Percentiles rank a stretch among this genome's conserved stretches.
These are phyloP conservation scores for Sphenodon punctatus DNA, from an alignment of 2,797 vertebrate species.

Conservation along the genomic window DNA sequence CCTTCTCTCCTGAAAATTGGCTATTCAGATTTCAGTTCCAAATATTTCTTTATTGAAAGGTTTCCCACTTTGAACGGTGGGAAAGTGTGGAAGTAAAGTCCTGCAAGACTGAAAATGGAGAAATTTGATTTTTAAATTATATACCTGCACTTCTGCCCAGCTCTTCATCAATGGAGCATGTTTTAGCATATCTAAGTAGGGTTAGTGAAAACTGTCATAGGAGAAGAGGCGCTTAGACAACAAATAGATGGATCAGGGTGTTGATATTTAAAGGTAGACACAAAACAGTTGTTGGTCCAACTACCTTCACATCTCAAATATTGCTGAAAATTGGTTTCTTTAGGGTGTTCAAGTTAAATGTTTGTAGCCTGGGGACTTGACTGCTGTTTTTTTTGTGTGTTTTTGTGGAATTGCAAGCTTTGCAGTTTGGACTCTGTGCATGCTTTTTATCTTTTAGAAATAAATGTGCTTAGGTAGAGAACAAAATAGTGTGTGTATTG, in stretches of 20 bases:
- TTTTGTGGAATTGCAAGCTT: background rate
- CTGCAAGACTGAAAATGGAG: background rate
- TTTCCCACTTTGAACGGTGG: background rate
- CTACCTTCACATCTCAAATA: too few relatives aligned
- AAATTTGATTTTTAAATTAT: background rate
- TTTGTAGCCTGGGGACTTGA: background rate
- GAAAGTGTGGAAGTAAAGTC: background rate
- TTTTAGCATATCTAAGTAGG: background rate
- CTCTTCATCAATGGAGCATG: background rate
- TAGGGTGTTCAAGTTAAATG: too few relatives aligned
- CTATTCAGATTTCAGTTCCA: background rate
- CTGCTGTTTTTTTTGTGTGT: background rate
- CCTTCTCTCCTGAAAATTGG: background rate
- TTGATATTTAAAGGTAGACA: background rate
- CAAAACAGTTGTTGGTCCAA: background rate
- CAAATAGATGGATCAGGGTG: slow-evolving; percentile 14
- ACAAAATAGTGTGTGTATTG: background rate
- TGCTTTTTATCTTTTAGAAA: background rate
- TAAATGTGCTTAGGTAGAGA: background rate
- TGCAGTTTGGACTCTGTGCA: background rate
- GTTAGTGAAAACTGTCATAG: background rate
- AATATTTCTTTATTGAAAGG: background rate
- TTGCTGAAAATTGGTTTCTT: too few relatives aligned
- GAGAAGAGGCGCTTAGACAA: background rate
- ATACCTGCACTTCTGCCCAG: background rate